phyloP scores from a whole-genome alignment of 2,888 invertebrate genomes.

The Melinopterus prodromus region DNA sequence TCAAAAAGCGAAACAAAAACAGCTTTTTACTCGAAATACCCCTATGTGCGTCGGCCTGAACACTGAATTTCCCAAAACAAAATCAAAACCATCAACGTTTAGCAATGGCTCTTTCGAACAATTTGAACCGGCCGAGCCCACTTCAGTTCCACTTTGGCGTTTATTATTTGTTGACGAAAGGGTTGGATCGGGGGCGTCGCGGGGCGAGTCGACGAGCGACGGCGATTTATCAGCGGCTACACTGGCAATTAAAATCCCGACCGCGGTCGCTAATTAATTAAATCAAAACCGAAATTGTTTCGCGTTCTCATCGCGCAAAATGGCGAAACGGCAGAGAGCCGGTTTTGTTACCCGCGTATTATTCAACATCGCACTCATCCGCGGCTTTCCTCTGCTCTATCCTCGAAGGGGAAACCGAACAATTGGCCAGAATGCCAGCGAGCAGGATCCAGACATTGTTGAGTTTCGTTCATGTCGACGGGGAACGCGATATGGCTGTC shows the following conservation, averaged over 20 bases:
- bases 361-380: not conserved
- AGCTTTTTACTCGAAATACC: no score
- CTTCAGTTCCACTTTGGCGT: not conserved
- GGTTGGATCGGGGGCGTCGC: not conserved
- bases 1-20: no score
- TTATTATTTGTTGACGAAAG: not conserved
- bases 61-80: no score
- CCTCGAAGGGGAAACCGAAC: not conserved
- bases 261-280: not conserved
- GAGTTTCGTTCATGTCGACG: not conserved
- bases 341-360: not conserved
- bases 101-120: no score
- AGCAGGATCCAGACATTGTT: not conserved
- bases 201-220: not conserved
- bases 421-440: not conserved
- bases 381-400: not conserved
- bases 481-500: not conserved
- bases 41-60: no score
- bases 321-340: not conserved
- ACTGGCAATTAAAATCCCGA: not conserved
- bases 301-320: not conserved
- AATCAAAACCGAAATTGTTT: slow-evolving; percentile 4
- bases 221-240: not conserved
- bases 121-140: not conserved
- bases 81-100: no score